A percentile compares a stretch with the other conserved stretches of the same genome.
Evolutionary conservation across 2,888 invertebrate species (phyloP).

Genomic region (Allygus modestus): DNA sequence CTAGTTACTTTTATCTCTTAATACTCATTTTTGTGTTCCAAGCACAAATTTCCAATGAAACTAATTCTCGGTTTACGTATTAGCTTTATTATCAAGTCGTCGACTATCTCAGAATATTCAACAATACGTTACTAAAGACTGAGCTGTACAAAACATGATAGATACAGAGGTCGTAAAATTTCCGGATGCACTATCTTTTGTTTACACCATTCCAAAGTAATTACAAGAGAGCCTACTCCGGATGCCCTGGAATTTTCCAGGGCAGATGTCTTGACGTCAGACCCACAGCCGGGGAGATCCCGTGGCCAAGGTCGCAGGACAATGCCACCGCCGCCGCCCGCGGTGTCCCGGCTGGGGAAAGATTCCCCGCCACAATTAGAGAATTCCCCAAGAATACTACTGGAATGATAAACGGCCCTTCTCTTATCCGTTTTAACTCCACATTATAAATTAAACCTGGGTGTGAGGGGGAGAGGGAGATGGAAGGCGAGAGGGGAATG

Average conservation of each 20-base stretch:
- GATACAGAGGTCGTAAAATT: neutral
- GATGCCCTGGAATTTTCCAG: conserved; percentile 3
- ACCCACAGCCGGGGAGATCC: neutral
- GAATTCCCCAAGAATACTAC: no score
- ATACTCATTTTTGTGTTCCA: no score
- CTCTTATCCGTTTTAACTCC: no score
- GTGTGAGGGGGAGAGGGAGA: neutral
- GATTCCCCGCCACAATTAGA: neutral
- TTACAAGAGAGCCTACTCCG: neutral
- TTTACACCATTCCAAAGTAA: conserved; percentile 13
- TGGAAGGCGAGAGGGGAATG: no score
- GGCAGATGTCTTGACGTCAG: neutral
- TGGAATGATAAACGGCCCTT: no score
- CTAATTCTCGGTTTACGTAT: no score
- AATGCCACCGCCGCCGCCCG: neutral
- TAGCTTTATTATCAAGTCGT: no score
- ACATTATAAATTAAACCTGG: neutral
- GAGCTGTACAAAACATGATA: neutral
- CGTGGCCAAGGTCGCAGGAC: neutral
- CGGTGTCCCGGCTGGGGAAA: neutral
- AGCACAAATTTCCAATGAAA: no score
- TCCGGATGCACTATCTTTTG: neutral
- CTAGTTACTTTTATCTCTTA: no score
- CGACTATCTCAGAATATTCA: no score
- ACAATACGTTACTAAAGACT: neutral